Conservation (phyloP, 2,113 vertebrate genomes). For the Cyphomyrus discorhynchus region DNA sequence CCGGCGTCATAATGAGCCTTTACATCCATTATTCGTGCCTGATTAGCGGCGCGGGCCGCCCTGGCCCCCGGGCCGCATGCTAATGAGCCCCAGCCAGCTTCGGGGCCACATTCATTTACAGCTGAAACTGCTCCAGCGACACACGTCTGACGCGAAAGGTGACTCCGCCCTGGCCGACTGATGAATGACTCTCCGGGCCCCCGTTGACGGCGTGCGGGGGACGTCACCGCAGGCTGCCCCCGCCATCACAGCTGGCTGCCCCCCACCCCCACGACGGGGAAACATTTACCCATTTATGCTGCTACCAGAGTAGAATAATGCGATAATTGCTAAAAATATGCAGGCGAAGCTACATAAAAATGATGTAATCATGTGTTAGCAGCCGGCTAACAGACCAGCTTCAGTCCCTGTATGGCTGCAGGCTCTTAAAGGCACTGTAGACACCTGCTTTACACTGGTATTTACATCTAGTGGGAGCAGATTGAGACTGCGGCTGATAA, state of each 20-base stretch:
- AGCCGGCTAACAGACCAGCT: background rate
- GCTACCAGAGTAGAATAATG: background rate
- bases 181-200: background rate
- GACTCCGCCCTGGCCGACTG: background rate
- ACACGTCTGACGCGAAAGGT: background rate
- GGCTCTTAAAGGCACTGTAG: background rate
- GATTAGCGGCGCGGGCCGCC: conserved; percentile 54
- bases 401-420: background rate
- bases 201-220: background rate
- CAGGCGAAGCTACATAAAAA: background rate
- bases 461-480: background rate
- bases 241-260: background rate
- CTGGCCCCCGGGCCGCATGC: conserved; percentile 44
- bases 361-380: background rate
- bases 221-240: background rate
- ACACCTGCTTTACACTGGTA: background rate
- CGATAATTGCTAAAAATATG: background rate
- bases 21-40: conserved; percentile 65
- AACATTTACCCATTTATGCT: background rate
- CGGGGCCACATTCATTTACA: background rate
- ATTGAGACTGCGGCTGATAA: background rate
- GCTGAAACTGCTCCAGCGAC: background rate
- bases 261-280: background rate
- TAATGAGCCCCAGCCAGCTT: conserved; percentile 44
- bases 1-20: conserved; percentile 54